Evolutionary conservation across 2,113 vertebrate genomes (phyloP).

Genomic region (Epinephelus fuscoguttatus): DNA sequence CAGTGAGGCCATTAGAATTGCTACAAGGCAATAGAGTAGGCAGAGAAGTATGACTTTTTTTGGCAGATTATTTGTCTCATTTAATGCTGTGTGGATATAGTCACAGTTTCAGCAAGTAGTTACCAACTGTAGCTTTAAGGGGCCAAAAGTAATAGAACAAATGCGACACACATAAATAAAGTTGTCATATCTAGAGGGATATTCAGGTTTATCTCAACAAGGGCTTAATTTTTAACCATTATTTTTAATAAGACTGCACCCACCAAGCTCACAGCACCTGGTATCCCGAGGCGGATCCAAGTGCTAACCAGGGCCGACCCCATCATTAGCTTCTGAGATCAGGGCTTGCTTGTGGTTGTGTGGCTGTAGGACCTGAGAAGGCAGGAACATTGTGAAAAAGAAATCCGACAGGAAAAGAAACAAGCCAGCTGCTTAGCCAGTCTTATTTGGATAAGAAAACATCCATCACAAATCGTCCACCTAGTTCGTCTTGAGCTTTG

Average conservation of each 20-base stretch:
- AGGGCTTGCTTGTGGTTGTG: background rate
- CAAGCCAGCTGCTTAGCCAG: background rate
- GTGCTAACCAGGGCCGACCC: background rate
- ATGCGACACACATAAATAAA: background rate
- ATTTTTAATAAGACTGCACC: background rate
- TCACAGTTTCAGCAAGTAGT: no score
- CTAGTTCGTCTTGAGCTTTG: background rate
- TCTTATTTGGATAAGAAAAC: constrained; percentile 8
- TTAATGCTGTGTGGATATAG: no score
- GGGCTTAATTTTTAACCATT: background rate
- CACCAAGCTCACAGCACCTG: background rate
- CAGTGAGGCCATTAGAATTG: no score
- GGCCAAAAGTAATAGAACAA: background rate
- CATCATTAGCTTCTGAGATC: background rate
- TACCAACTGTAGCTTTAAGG: background rate
- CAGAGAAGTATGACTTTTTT: no score
- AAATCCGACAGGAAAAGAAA: background rate
- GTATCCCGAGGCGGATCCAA: background rate
- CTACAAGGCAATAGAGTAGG: no score
- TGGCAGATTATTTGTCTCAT: no score
- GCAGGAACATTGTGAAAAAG: background rate
- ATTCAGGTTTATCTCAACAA: background rate
- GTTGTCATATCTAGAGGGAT: background rate
- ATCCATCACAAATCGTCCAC: background rate
- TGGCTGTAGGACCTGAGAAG: background rate